Percentiles rank a stretch among this genome's conserved stretches.
phyloP scores from a whole-genome alignment of 2,113 vertebrate species.

The Thalassarche chlororhynchos region DNA sequence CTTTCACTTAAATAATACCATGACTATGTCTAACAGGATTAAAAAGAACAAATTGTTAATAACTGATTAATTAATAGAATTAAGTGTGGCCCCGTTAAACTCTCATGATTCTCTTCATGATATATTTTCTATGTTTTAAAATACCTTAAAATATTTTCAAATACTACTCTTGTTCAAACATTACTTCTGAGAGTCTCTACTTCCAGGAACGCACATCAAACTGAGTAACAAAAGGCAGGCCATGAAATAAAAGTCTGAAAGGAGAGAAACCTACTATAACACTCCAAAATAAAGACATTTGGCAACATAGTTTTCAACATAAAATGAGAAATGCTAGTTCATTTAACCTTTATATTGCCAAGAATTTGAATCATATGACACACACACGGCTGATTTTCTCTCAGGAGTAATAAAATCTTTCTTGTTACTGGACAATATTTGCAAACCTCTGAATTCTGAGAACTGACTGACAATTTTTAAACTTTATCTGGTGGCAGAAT shows the following conservation, averaged over 20 bases:
- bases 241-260: background rate
- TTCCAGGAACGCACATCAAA: background rate
- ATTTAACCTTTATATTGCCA: conserved; percentile 32
- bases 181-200: background rate
- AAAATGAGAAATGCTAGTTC: conserved; percentile 21
- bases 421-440: background rate
- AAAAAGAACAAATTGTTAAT: background rate
- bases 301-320: conserved; percentile 36
- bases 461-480: background rate
- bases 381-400: background rate
- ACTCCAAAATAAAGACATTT: conserved; percentile 7
- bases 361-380: conserved; percentile 42
- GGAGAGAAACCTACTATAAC: background rate
- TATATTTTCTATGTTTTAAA: background rate
- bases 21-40: background rate
- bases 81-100: background rate
- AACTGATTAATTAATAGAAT: background rate
- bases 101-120: background rate
- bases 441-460: conserved; percentile 5
- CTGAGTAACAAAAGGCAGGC: background rate
- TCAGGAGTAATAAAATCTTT: conserved; percentile 22
- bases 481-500: background rate
- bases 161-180: background rate
- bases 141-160: background rate
- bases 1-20: background rate